Evolutionary conservation across 2,888 invertebrate species (phyloP).

Genomic region (Escarpia spicata): DNA sequence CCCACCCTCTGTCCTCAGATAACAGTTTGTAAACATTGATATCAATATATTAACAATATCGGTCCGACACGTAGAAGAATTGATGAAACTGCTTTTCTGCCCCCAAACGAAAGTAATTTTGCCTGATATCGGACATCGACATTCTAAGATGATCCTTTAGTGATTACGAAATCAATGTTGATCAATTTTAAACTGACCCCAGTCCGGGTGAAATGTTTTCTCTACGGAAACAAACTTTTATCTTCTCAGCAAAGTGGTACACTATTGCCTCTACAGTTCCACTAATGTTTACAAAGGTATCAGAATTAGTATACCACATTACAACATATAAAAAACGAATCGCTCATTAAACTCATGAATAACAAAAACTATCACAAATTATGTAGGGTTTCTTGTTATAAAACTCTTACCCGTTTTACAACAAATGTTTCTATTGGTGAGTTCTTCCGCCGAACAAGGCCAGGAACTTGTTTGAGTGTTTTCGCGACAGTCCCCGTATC

Average conservation of each 20-base stretch:
- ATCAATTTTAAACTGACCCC: background rate
- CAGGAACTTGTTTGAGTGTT: constrained; percentile 64
- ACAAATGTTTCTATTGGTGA: constrained; percentile 68
- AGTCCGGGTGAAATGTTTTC: background rate
- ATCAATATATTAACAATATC: too few relatives aligned
- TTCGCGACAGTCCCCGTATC: constrained; percentile 63
- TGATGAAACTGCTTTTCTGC: too few relatives aligned
- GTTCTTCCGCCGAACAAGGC: constrained; percentile 62
- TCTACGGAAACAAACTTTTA: background rate
- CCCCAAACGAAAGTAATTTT: too few relatives aligned
- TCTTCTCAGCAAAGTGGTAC: background rate
- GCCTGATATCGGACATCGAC: too few relatives aligned
- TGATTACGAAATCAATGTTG: background rate
- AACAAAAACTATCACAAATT: background rate
- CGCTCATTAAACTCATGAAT: background rate
- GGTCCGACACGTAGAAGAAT: too few relatives aligned
- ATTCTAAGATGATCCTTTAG: background rate
- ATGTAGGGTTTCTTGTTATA: background rate
- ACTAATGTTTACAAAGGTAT: background rate
- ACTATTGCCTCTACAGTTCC: background rate
- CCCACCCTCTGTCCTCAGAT: too few relatives aligned
- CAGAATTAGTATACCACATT: background rate
- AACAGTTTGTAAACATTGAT: too few relatives aligned
- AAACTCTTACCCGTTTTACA: constrained; percentile 54
- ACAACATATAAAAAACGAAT: background rate